Evolutionary conservation across 92 coral and sea anemone species (phyloP).

Genomic region (Zoanthus sansibaricus): DNA sequence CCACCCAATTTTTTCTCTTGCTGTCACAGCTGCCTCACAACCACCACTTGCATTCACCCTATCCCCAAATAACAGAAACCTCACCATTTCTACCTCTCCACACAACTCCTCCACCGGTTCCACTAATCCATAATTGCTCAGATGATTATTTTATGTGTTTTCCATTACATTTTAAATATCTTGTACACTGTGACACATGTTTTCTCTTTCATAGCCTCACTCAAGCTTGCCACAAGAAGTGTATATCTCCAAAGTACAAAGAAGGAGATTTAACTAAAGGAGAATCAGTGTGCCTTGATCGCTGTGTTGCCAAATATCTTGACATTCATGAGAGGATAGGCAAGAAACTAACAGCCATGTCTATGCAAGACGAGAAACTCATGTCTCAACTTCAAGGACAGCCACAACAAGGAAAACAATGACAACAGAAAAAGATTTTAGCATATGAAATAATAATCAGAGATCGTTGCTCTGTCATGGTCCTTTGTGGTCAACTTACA

Average conservation of each 20-base stretch:
- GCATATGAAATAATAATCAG: too few species aligned
- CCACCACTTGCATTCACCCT: too few species aligned
- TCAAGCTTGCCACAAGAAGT: conserved; percentile 96
- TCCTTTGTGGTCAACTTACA: too few species aligned
- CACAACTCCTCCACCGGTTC: too few species aligned
- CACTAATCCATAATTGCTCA: too few species aligned
- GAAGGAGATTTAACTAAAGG: conserved; percentile 99
- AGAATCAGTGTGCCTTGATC: conserved; percentile 96
- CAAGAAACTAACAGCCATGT: conserved; percentile 94
- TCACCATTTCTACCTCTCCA: too few species aligned
- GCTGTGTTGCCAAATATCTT: conserved; percentile 98
- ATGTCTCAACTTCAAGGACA: conserved; percentile 98
- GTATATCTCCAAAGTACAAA: conserved; percentile 96
- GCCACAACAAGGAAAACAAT: conserved; percentile 48
- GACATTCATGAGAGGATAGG: conserved; percentile 99
- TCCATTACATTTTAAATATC: too few species aligned
- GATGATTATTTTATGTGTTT: too few species aligned
- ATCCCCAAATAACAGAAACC: too few species aligned
- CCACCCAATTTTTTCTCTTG: too few species aligned
- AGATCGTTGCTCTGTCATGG: too few species aligned
- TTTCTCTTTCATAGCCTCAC: conserved; percentile 74
- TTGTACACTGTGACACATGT: background rate
- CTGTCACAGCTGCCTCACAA: too few species aligned
- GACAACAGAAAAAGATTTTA: background rate
- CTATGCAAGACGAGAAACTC: conserved; percentile 97